A percentile compares a stretch with the other conserved stretches of the same genome.
These are phyloP conservation scores for Stegana nigrithorax DNA, from an alignment of 2,888 invertebrate species.

Conservation along the genomic window DNA sequence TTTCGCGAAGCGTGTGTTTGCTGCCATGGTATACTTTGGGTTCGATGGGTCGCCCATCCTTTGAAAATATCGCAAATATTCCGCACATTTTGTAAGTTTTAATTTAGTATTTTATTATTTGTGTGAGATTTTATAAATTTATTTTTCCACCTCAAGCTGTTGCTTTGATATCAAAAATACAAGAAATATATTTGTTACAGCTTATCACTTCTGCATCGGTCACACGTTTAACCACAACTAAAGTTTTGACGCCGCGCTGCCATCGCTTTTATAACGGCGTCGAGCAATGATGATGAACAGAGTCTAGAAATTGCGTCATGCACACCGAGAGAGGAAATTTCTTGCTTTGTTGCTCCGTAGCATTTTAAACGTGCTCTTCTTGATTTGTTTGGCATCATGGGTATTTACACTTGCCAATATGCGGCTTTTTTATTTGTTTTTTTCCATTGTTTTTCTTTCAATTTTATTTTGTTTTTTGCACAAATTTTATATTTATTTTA, in stretches of 20 bases:
- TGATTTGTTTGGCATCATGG: too few species aligned
- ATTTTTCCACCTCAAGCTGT: neutral
- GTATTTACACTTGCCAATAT: too few species aligned
- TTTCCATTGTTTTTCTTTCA: too few species aligned
- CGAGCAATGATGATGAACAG: neutral
- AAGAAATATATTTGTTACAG: neutral
- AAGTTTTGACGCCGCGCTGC: neutral
- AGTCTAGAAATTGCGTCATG: too few species aligned
- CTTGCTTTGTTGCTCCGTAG: too few species aligned
- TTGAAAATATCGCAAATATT: constrained; percentile 67
- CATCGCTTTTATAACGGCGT: constrained; percentile 24
- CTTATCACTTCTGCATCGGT: neutral
- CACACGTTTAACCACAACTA: constrained; percentile 27
- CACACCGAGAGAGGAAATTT: too few species aligned
- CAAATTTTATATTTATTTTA: too few species aligned
- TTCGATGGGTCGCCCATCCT: constrained; percentile 51
- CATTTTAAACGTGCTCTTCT: too few species aligned
- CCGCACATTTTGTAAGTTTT: constrained; percentile 60
- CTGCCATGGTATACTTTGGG: constrained; percentile 46
- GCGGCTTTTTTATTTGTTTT: too few species aligned
- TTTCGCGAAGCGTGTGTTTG: constrained; percentile 56
- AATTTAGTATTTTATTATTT: neutral
- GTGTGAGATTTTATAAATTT: neutral
- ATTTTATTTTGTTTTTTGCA: too few species aligned
- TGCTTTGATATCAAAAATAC: neutral